Percentiles rank a stretch among this genome's conserved stretches.
phyloP scores from a whole-genome alignment of 2,888 invertebrate genomes.

The Trichopoda pennipes region DNA sequence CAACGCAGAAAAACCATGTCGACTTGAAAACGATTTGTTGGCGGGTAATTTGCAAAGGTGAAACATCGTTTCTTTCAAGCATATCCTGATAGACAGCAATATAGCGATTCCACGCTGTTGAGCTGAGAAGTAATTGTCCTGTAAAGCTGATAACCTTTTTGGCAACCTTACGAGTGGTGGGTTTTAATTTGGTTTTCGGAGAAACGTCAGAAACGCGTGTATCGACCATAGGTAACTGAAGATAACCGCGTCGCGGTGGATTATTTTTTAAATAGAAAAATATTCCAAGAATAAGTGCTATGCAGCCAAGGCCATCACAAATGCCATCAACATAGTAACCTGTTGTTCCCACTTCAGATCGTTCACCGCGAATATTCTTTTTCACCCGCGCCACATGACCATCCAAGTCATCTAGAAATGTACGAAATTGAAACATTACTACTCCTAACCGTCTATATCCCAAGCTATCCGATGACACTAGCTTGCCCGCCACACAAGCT shows the following conservation, averaged over 20 bases:
- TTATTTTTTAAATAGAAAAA: slow-evolving; percentile 87
- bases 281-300: slow-evolving; percentile 87
- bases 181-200: slow-evolving; percentile 85
- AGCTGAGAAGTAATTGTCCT: slow-evolving; percentile 88
- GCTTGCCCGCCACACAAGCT: slow-evolving; percentile 88
- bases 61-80: slow-evolving; percentile 85
- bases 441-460: slow-evolving; percentile 88
- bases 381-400: slow-evolving; percentile 91
- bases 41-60: slow-evolving; percentile 82
- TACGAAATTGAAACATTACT: slow-evolving; percentile 89
- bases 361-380: slow-evolving; percentile 88
- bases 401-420: slow-evolving; percentile 92
- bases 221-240: slow-evolving; percentile 83
- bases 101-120: slow-evolving; percentile 91
- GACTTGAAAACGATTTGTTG: slow-evolving; percentile 86
- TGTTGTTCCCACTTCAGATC: slow-evolving; percentile 89
- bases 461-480: slow-evolving; percentile 87
- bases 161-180: slow-evolving; percentile 85
- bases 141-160: slow-evolving; percentile 86
- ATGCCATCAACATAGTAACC: slow-evolving; percentile 92
- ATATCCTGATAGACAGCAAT: slow-evolving; percentile 90
- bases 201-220: slow-evolving; percentile 80
- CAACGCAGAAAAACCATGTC: slow-evolving; percentile 87
- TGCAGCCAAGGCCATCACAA: slow-evolving; percentile 89
- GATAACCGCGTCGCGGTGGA: slow-evolving; percentile 88